A percentile compares a stretch with the other conserved stretches of the same genome.
Conservation (phyloP, 2,113 vertebrate species). For the Python bivittatus region DNA sequence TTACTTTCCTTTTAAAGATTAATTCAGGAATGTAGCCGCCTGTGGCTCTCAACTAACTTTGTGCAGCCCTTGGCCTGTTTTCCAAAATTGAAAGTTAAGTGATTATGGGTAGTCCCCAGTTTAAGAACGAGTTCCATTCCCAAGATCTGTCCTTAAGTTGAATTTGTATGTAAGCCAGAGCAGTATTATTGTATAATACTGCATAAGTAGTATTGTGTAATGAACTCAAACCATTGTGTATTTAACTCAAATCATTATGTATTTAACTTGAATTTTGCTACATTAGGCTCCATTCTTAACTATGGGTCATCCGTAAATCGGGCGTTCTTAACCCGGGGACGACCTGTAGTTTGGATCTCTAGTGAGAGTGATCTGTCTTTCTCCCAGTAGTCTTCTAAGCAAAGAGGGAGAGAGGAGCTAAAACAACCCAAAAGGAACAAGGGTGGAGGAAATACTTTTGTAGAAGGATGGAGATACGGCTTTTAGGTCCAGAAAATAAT, state of each 20-base stretch:
- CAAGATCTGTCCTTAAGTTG: too few relatives aligned
- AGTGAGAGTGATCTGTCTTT: background rate
- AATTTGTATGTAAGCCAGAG: too few relatives aligned
- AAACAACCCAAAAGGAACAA: background rate
- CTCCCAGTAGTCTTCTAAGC: background rate
- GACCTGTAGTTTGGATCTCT: background rate
- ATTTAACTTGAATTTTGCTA: too few relatives aligned
- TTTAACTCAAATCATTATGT: too few relatives aligned
- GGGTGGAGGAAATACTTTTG: background rate
- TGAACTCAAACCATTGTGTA: too few relatives aligned
- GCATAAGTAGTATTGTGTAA: too few relatives aligned
- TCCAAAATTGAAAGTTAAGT: background rate
- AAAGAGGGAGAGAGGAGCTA: background rate
- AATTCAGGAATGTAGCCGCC: background rate
- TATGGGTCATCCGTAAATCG: too few relatives aligned
- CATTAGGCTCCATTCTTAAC: too few relatives aligned
- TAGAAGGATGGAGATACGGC: background rate
- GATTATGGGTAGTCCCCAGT: too few relatives aligned
- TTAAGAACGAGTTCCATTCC: too few relatives aligned
- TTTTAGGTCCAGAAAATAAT: background rate
- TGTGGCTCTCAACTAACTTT: background rate
- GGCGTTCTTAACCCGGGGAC: too few relatives aligned
- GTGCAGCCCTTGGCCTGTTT: background rate
- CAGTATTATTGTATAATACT: too few relatives aligned
- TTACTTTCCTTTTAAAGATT: background rate